Evolutionary conservation across 1,140 invertebrate species (phyloP).

Genomic region (Hesperophylax magnus): DNA sequence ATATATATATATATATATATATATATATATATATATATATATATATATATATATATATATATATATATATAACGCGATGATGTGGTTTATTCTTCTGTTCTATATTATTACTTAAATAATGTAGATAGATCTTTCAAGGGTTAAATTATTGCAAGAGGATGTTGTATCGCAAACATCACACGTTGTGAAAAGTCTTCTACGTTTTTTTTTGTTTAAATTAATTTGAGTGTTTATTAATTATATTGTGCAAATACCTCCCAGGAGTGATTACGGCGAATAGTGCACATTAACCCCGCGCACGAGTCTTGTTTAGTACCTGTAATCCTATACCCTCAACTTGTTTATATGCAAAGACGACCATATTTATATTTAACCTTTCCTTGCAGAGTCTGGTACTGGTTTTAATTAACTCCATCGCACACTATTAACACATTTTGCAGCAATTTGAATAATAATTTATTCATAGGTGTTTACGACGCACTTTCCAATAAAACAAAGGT

Average conservation of each 20-base stretch:
- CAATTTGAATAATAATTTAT: neutral
- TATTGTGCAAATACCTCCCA: neutral
- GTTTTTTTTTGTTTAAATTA: slow-evolving; percentile 31
- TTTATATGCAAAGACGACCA: neutral
- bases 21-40: too few species aligned
- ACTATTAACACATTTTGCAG: too few species aligned
- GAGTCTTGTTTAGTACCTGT: slow-evolving; percentile 28
- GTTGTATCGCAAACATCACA: neutral
- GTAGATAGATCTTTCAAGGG: too few species aligned
- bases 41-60: too few species aligned
- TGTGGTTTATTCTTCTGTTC: too few species aligned
- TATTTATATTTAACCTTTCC: slow-evolving; percentile 25
- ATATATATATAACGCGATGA: too few species aligned
- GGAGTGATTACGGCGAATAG: slow-evolving; percentile 3
- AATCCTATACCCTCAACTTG: neutral
- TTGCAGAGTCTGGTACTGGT: too few species aligned
- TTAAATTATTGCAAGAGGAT: neutral
- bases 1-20: too few species aligned
- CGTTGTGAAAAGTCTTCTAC: slow-evolving; percentile 19
- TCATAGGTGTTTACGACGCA: neutral
- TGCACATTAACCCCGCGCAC: slow-evolving; percentile 1
- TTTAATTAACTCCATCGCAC: too few species aligned
- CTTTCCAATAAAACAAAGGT: neutral
- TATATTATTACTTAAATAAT: too few species aligned
- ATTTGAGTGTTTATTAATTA: slow-evolving; percentile 38